A percentile compares a stretch with the other conserved stretches of the same genome.
phyloP scores from a whole-genome alignment of 2,113 vertebrate genomes.

The Tychaedon coryphoeus region DNA sequence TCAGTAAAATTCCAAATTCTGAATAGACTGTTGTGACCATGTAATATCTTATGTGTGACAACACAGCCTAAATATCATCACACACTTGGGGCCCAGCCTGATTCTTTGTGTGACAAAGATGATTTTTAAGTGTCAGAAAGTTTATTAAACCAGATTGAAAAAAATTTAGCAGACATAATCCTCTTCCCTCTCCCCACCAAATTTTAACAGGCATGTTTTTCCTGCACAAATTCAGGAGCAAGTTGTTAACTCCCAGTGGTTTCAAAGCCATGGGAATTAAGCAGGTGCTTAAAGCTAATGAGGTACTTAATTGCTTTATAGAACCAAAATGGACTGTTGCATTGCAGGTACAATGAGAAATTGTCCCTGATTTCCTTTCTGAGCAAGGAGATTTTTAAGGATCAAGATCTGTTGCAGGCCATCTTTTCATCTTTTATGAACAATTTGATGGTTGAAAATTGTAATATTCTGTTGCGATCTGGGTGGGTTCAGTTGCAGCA shows the following conservation, averaged over 20 bases:
- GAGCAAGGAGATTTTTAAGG: background rate
- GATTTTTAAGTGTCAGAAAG: background rate
- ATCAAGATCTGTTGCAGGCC: background rate
- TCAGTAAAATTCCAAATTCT: background rate
- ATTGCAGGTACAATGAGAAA: background rate
- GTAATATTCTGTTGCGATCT: background rate
- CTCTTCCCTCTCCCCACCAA: background rate
- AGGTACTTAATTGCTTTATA: slow-evolving; percentile 59
- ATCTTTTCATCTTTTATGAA: background rate
- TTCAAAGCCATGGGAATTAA: slow-evolving; percentile 52
- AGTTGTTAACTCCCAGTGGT: slow-evolving; percentile 18
- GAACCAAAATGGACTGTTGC: slow-evolving; percentile 28
- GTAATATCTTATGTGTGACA: background rate
- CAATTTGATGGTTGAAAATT: background rate
- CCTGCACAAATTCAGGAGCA: background rate
- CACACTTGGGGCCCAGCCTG: fast-evolving
- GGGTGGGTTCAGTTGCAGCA: background rate
- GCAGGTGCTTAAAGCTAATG: slow-evolving; percentile 59
- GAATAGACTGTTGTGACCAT: background rate
- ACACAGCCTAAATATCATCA: background rate
- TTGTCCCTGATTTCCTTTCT: background rate
- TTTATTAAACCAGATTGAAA: background rate
- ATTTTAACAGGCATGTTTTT: background rate
- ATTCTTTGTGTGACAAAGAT: background rate
- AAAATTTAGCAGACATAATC: background rate